phyloP scores from a whole-genome alignment of 1,140 invertebrate species.

The Macrocentrus cingulum region DNA sequence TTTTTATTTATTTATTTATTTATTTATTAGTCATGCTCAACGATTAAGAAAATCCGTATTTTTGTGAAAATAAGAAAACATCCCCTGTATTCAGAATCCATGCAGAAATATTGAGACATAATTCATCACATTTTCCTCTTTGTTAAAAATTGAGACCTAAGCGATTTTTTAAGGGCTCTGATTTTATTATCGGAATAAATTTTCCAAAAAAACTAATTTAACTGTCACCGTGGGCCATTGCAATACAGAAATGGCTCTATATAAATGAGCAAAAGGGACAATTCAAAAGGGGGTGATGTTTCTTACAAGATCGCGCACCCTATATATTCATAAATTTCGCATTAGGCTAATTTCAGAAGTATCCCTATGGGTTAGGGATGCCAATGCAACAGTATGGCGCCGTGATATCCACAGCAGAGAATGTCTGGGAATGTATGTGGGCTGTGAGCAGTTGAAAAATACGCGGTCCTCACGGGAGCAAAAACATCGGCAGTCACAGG shows the following conservation, averaged over 20 bases:
- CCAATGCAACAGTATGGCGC: slow-evolving; percentile 13
- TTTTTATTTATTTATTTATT: too few relatives aligned
- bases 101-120: too few relatives aligned
- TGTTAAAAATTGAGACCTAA: too few relatives aligned
- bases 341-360: slow-evolving; percentile 36
- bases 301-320: not conserved
- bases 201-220: not conserved
- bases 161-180: too few relatives aligned
- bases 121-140: too few relatives aligned
- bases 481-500: slow-evolving; percentile 28
- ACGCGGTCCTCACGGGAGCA: slow-evolving; percentile 12
- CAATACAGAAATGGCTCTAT: slow-evolving; percentile 16
- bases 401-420: slow-evolving; percentile 13
- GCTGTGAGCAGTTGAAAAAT: not conserved
- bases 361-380: slow-evolving; percentile 24
- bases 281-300: slow-evolving; percentile 1
- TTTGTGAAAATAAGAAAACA: too few relatives aligned
- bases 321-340: slow-evolving; percentile 29
- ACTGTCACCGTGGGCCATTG: slow-evolving; percentile 1
- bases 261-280: not conserved
- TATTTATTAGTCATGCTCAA: too few relatives aligned
- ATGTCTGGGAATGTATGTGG: not conserved
- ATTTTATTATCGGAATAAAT: too few relatives aligned
- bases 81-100: too few relatives aligned
- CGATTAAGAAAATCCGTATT: too few relatives aligned